These are phyloP conservation scores for Propithecus coquereli DNA, from an alignment of 2,113 vertebrate genomes.

Conservation along the genomic window DNA sequence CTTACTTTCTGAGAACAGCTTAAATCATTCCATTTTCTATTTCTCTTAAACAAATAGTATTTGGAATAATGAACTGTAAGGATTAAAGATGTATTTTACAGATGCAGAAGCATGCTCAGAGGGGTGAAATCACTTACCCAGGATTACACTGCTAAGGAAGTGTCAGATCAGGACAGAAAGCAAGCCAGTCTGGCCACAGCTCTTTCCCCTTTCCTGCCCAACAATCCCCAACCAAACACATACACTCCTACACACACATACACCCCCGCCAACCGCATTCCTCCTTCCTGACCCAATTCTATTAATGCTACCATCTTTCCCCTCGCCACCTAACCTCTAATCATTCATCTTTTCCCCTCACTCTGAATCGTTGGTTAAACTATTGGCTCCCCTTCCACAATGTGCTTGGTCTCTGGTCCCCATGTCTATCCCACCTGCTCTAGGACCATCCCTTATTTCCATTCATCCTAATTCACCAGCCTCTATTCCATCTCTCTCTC, in stretches of 20 bases:
- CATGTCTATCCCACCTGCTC: not conserved
- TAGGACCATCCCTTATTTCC: no score
- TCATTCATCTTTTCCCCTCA: not conserved
- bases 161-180: not conserved
- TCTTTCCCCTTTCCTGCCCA: not conserved
- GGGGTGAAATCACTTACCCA: not conserved
- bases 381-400: not conserved
- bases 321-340: not conserved
- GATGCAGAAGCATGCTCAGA: not conserved
- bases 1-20: conserved; percentile 15
- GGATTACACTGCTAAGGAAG: not conserved
- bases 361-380: not conserved
- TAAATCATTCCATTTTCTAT: not conserved
- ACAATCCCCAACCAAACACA: not conserved
- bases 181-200: not conserved
- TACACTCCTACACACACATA: rapidly evolving
- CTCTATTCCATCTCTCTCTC: not conserved
- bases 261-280: rapidly evolving
- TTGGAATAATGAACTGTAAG: not conserved
- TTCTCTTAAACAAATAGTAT: not conserved
- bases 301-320: not conserved
- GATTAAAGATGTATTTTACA: not conserved
- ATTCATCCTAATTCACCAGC: not conserved
- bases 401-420: not conserved
- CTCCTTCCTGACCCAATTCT: not conserved